A percentile compares a stretch with the other conserved stretches of the same genome.
These are phyloP conservation scores for Protonemura montana DNA, from an alignment of 2,888 invertebrate genomes.

Conservation along the genomic window DNA sequence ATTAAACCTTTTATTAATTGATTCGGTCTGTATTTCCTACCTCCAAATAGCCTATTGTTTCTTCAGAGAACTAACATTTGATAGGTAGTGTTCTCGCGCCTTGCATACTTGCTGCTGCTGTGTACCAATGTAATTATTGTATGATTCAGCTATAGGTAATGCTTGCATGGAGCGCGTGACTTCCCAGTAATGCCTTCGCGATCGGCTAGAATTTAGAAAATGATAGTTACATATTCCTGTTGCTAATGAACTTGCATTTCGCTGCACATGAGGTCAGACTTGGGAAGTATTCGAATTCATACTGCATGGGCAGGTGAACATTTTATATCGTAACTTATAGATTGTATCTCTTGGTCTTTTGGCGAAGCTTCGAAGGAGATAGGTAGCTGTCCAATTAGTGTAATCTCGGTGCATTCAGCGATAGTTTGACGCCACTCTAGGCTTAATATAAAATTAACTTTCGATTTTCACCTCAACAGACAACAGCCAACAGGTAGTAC, in stretches of 20 bases:
- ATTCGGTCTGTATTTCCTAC: neutral
- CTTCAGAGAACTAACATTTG: neutral
- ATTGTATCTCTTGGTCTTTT: neutral
- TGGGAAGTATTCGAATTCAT: neutral
- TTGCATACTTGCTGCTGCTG: too few species aligned
- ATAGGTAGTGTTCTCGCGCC: neutral
- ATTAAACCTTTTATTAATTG: neutral
- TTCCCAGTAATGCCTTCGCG: neutral
- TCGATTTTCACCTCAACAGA: too few species aligned
- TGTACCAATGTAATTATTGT: neutral
- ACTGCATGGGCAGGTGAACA: neutral
- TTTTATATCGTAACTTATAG: neutral
- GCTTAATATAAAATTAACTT: too few species aligned
- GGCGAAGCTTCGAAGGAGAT: too few species aligned
- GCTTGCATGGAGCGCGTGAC: neutral
- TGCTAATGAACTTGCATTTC: neutral
- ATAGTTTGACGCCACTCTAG: too few species aligned
- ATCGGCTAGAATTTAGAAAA: neutral
- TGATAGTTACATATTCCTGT: neutral
- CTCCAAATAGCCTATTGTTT: neutral
- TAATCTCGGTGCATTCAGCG: too few species aligned
- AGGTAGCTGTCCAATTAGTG: neutral
- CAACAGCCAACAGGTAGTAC: neutral
- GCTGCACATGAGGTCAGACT: neutral
- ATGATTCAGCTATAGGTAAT: neutral